phyloP scores from a whole-genome alignment of 2,888 invertebrate species.

The Brachylomia viminalis region DNA sequence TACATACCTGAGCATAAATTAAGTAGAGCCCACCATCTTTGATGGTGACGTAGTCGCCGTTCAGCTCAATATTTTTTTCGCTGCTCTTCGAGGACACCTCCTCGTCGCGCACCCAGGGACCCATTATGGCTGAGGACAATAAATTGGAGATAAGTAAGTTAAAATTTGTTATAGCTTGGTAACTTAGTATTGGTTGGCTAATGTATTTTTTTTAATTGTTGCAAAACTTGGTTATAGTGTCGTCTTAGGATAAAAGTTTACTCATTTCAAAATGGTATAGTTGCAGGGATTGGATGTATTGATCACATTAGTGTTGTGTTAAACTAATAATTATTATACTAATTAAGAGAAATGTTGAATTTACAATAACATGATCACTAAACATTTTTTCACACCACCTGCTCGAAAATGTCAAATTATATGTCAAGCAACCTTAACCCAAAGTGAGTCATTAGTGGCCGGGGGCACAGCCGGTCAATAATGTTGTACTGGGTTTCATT shows the following conservation, averaged over 20 bases:
- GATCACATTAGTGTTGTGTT: not conserved
- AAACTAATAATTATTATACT: too few relatives aligned
- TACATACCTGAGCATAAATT: conserved; percentile 84
- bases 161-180: not conserved
- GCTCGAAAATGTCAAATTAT: too few relatives aligned
- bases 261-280: not conserved
- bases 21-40: conserved; percentile 85
- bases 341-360: not conserved
- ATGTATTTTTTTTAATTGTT: not conserved
- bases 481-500: too few relatives aligned
- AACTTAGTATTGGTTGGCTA: not conserved
- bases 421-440: too few relatives aligned
- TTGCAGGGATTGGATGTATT: not conserved
- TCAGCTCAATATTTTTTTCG: conserved; percentile 79
- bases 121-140: conserved; percentile 80
- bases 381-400: too few relatives aligned
- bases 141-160: not conserved
- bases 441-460: too few relatives aligned
- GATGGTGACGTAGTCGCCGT: conserved; percentile 77
- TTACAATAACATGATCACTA: not conserved
- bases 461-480: too few relatives aligned
- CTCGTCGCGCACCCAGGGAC: conserved; percentile 84
- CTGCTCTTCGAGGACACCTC: conserved; percentile 83
- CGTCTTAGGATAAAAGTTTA: too few relatives aligned
- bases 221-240: not conserved